Evolutionary conservation across 1,140 invertebrate genomes (phyloP).

Genomic region (Delia radicum): DNA sequence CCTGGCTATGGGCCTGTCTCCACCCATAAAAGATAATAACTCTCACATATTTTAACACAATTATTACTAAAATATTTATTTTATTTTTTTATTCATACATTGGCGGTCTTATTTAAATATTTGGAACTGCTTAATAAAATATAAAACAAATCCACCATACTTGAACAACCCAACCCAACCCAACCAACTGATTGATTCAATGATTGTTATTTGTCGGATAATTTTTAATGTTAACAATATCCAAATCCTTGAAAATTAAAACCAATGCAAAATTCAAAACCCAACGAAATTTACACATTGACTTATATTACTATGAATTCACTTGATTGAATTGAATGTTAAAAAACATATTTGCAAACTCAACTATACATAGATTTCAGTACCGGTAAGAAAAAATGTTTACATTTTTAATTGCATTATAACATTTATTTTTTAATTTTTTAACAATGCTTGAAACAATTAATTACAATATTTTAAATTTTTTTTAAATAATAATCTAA

Average conservation of each 20-base stretch:
- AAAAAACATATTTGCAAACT: too few species aligned
- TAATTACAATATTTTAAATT: too few species aligned
- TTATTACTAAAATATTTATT: not conserved
- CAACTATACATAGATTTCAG: not conserved
- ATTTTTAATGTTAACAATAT: not conserved
- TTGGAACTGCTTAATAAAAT: not conserved
- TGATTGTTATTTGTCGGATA: not conserved
- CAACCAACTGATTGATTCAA: not conserved
- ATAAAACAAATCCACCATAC: not conserved
- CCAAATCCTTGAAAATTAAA: not conserved
- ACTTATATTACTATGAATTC: not conserved
- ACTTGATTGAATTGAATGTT: too few species aligned
- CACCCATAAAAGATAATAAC: too few species aligned
- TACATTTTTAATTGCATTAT: slow-evolving; percentile 32
- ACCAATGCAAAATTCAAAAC: not conserved
- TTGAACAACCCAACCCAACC: not conserved
- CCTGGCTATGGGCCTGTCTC: too few species aligned
- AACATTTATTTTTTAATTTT: slow-evolving; percentile 29
- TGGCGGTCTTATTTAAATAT: not conserved
- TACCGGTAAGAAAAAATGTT: slow-evolving; percentile 10
- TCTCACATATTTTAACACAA: too few species aligned
- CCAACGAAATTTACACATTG: not conserved
- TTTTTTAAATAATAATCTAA: too few species aligned
- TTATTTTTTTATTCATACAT: not conserved
- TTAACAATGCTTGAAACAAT: too few species aligned